Evolutionary conservation across 1,140 invertebrate species (phyloP), one percentile per base, ranked within the genome.

Genomic region (Zaprionus africanus): DNA sequence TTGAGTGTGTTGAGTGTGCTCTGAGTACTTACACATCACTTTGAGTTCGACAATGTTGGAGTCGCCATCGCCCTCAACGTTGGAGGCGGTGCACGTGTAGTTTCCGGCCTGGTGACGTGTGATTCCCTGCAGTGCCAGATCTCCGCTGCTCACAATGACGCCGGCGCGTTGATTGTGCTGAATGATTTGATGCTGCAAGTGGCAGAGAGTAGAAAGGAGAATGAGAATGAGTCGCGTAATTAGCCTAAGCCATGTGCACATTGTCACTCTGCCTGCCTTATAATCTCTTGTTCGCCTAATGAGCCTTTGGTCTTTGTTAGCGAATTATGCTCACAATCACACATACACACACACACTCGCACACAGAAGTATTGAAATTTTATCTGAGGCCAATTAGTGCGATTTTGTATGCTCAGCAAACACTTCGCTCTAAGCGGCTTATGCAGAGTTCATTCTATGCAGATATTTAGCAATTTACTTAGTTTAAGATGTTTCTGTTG

Each of bases 71-170:
- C 97, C 97, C 92, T 98, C 97, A 2, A 97, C 96, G 82, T 98
- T 98, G 19, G 96, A 97, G 1, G 97, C 97, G 1, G 96, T 95
- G 88, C 97, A 98, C 2, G 96, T 96, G 91, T 98, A 98, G 92
- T 96, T 96, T n/a, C 97, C 97, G 5, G 96, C 96, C 92, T 97
- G 96, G 51, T 95, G 94, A 73, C 96, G 94, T 59, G 95, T 95
- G 31, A 98, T 96, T 61, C 95, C 95, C 82, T 97, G 96, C 68
- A 98, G 93, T 5, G 97, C 97, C 51, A 98, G 93, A 90, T 96
- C 96, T 53, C 95, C 95, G 91, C 96, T 96, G 79, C 96, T 97
- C 19, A 97, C 96, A 79, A 98, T 97, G 3, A 98, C 94, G 5
- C 97, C 97, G 38, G 94, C 94, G 76, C 96, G 95, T 38, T 95